Evolutionary conservation across 2,797 vertebrate species (phyloP).

Genomic region (Fundulus diaphanus): DNA sequence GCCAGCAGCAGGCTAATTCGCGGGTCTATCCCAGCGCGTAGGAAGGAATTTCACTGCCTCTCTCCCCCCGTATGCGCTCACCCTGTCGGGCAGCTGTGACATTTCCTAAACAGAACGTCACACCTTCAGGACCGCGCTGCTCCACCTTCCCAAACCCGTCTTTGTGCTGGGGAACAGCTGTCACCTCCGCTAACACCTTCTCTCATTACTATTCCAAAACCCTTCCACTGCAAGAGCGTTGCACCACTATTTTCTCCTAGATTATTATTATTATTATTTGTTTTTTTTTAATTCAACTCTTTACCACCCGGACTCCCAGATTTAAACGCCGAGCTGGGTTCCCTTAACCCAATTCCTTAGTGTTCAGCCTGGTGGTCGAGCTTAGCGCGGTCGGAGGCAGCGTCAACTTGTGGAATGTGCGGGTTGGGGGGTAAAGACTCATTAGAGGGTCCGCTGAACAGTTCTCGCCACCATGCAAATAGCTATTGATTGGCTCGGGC

Average conservation of each 20-base stretch:
- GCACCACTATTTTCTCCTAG: constrained; percentile 40
- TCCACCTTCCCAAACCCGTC: constrained; percentile 64
- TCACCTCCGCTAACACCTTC: constrained; percentile 55
- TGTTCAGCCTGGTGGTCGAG: constrained; percentile 45
- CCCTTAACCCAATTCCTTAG: constrained; percentile 47
- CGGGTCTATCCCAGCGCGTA: constrained; percentile 67
- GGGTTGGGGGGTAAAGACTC: constrained; percentile 78
- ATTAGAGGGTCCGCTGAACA: constrained; percentile 83
- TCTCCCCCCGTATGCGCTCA: constrained; percentile 65
- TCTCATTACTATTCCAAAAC: constrained; percentile 62
- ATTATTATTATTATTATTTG: no score
- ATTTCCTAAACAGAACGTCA: constrained; percentile 83
- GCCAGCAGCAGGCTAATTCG: constrained; percentile 67
- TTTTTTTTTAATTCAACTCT: constrained; percentile 55
- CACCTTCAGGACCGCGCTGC: constrained; percentile 65
- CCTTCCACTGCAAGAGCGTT: constrained; percentile 56
- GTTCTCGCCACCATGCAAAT: constrained; percentile 75
- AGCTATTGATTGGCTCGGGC: constrained; percentile 71
- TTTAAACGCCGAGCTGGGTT: constrained; percentile 28
- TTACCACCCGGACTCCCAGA: constrained; percentile 55
- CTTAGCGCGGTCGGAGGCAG: constrained; percentile 53
- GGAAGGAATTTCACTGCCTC: constrained; percentile 71
- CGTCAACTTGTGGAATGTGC: constrained; percentile 86
- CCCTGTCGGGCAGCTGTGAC: constrained; percentile 76
- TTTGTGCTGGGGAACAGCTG: constrained; percentile 56